phyloP scores from a whole-genome alignment of 2,797 vertebrate species.

The Poeciliopsis gracilis region DNA sequence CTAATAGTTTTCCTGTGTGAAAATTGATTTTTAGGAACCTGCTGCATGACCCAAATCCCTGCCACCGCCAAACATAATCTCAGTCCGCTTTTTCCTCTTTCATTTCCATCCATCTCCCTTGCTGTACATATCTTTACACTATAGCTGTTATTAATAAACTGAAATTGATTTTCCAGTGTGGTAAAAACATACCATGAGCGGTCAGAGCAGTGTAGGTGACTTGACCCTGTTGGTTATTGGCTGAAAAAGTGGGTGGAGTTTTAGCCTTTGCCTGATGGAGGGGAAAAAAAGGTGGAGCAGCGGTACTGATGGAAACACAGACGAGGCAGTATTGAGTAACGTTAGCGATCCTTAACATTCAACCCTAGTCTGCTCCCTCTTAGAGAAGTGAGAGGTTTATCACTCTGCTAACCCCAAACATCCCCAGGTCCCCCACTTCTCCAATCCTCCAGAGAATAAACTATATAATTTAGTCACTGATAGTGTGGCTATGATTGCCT shows the following conservation, averaged over 20 bases:
- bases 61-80: constrained; percentile 50
- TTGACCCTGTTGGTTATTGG: constrained; percentile 23
- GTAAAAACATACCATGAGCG: constrained; percentile 81
- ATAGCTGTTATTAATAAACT: constrained; percentile 87
- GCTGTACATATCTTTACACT: constrained; percentile 85
- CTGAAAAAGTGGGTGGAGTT: constrained; percentile 14
- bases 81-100: constrained; percentile 53
- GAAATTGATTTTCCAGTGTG: constrained; percentile 85
- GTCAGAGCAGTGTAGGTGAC: constrained; percentile 30
- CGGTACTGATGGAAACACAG: constrained; percentile 61
- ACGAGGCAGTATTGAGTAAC: constrained; percentile 70
- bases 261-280: constrained; percentile 55
- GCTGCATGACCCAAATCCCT: constrained; percentile 52
- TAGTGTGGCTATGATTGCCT: constrained; percentile 69
- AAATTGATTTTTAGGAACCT: constrained; percentile 92
- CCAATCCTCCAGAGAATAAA: constrained; percentile 57
- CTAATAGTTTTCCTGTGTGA: constrained; percentile 94
- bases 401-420: constrained; percentile 33
- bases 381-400: constrained; percentile 63
- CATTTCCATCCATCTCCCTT: constrained; percentile 60
- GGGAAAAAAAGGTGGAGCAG: constrained; percentile 40
- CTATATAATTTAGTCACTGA: constrained; percentile 75
- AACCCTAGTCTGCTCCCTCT: constrained; percentile 51
- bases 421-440: constrained; percentile 1
- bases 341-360: constrained; percentile 63